phyloP scores from a whole-genome alignment of 2,113 vertebrate species.

The Pseudopodoces humilis region DNA sequence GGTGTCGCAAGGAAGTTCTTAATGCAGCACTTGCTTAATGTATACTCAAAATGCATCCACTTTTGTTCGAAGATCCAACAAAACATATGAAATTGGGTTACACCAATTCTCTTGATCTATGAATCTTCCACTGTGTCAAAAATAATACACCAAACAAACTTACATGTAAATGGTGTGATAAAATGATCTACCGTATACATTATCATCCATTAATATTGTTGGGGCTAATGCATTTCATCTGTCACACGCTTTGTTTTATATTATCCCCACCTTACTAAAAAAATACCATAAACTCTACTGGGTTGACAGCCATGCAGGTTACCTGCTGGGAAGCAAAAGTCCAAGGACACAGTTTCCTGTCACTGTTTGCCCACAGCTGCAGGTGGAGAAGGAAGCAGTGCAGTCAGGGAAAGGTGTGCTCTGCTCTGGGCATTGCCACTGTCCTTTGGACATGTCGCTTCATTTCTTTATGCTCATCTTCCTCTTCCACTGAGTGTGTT shows the following conservation, averaged over 20 bases:
- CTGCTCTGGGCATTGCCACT: not conserved
- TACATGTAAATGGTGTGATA: constrained; percentile 70
- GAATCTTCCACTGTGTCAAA: constrained; percentile 67
- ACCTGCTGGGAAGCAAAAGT: not conserved
- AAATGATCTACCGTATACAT: constrained; percentile 69
- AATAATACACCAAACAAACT: constrained; percentile 70
- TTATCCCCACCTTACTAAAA: constrained; percentile 50
- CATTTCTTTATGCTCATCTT: not conserved
- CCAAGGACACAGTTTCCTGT: not conserved
- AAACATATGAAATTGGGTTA: constrained; percentile 74
- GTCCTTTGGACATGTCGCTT: not conserved
- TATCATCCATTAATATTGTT: constrained; percentile 71
- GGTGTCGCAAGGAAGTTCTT: constrained; percentile 60
- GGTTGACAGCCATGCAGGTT: not conserved
- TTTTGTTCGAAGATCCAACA: constrained; percentile 71
- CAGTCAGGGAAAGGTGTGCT: not conserved
- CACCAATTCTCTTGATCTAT: constrained; percentile 72
- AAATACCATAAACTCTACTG: constrained; percentile 7
- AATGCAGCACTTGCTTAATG: constrained; percentile 62
- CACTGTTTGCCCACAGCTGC: not conserved
- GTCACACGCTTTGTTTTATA: constrained; percentile 44
- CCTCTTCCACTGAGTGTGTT: not conserved
- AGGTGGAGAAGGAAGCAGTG: not conserved
- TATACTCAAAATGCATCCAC: constrained; percentile 66
- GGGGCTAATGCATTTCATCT: constrained; percentile 64